Evolutionary conservation across 2,113 vertebrate species (phyloP).

Genomic region (Dendrocopos noguchii): DNA sequence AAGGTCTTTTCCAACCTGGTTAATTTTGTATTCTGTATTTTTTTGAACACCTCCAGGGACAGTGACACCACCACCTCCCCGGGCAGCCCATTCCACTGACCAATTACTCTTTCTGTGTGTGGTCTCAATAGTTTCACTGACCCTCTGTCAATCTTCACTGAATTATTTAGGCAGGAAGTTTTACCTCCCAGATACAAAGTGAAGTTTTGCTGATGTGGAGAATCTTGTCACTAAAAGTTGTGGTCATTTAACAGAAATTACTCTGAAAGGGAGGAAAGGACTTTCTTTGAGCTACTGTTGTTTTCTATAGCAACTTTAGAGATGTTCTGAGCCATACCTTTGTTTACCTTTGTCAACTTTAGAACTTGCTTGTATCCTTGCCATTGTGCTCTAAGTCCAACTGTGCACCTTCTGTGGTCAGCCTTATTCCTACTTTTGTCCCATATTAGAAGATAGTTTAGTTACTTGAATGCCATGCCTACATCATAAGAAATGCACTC

Average conservation of each 20-base stretch:
- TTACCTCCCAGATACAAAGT: background rate
- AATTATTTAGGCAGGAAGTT: background rate
- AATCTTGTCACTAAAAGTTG: background rate
- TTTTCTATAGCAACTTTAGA: background rate
- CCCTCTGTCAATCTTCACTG: background rate
- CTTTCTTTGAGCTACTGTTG: background rate
- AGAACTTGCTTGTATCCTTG: background rate
- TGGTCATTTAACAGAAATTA: background rate
- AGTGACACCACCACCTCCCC: too few relatives aligned
- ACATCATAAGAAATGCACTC: background rate
- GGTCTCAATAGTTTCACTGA: background rate
- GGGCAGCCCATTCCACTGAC: too few relatives aligned
- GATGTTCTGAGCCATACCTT: background rate
- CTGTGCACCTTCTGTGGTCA: background rate
- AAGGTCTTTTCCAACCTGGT: too few relatives aligned
- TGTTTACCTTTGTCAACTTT: background rate
- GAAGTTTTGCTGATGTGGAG: background rate
- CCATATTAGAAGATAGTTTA: background rate
- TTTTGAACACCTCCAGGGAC: too few relatives aligned
- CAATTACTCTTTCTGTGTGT: too few relatives aligned
- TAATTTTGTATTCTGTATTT: too few relatives aligned
- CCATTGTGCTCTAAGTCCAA: background rate
- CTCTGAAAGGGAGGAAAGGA: background rate
- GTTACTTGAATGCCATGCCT: background rate
- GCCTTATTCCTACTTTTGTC: background rate